Base-by-base conservation (phyloP, 2,113 vertebrate genomes). In the Tyrannus savana region DNA sequence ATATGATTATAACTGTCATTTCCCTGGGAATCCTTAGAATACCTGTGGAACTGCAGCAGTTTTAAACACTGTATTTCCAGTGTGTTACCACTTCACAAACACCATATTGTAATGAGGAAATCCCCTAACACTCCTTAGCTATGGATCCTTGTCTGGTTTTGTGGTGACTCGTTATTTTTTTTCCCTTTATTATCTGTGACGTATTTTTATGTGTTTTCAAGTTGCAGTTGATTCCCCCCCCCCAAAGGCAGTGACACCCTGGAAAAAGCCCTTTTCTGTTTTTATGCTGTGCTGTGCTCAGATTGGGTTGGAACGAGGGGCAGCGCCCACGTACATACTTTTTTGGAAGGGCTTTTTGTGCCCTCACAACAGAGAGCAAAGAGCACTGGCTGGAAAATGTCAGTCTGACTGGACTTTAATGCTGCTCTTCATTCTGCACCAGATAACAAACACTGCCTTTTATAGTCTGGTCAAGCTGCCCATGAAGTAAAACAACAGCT, bases 311-410 rank as follows among this genome's bases (percentile, higher is more conserved):
- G 55, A 92, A 90, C 0, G 5, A 39, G 64, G 8, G 69, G 12
- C 21, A 58, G 19, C 0, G 0, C 37, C n/a, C 67, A 42, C 2
- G 0, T 11, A 17, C 10, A 0, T 73, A 19, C 33, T 76, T 76
- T 76, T 76, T 74, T 41, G 44, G 18, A n/a, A 0, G 0, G 1
- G 3, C 5, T 68, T 47, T 55, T 62, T 67, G 6, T 44, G 53
- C 10, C 14, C 50, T 18, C 5, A 31, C 10, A 60, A n/a, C 6
- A n/a, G 56, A 74, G 24, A 72, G 23, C 37, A 28, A 68, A 53
- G 22, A n/a, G n/a, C 2, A 1, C 19, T 90, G 78, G 35, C 41
- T 87, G 13, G 6, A 64, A 19, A 25, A 64, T 46, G 23, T 14
- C 17, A 6, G 31, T 67, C 39, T 86, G 19, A 62, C n/a, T 83